Conservation (phyloP, 2,888 invertebrate species). For the Dicyrtoma fusca region DNA sequence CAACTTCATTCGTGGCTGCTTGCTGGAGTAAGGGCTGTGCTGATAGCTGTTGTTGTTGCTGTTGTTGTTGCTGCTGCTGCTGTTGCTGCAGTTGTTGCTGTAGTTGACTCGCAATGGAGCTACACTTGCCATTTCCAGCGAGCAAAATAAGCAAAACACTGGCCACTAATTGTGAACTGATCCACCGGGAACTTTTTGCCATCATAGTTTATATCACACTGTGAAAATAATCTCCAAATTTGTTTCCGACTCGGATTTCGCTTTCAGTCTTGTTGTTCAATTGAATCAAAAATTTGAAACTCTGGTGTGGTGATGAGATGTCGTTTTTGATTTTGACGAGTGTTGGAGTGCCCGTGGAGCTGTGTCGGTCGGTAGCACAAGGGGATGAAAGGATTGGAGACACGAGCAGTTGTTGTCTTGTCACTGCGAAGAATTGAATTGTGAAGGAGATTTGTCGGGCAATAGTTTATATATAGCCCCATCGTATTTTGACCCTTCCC, state of each 20-base stretch:
- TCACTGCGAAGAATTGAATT: constrained; percentile 22
- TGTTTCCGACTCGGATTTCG: too few relatives aligned
- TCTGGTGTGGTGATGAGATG: too few relatives aligned
- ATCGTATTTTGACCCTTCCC: constrained; percentile 40
- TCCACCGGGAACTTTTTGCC: too few relatives aligned
- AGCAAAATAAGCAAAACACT: not conserved
- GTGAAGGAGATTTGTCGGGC: constrained; percentile 32
- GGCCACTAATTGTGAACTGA: not conserved
- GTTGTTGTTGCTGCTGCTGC: not conserved
- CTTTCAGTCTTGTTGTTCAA: too few relatives aligned
- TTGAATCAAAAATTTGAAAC: too few relatives aligned
- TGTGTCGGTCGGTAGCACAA: not conserved
- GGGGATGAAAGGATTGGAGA: not conserved
- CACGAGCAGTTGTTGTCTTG: constrained; percentile 9
- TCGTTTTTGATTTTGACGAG: too few relatives aligned
- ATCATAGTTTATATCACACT: too few relatives aligned
- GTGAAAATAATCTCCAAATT: too few relatives aligned
- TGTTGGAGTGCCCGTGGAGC: not conserved
- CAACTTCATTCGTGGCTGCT: not conserved
- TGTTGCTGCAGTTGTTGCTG: constrained; percentile 7
- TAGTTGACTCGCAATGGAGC: not conserved
- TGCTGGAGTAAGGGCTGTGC: not conserved
- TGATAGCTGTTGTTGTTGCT: not conserved
- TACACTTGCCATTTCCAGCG: constrained; percentile 14
- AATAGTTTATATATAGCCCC: constrained; percentile 38